These are phyloP conservation scores for Asteroscopus sphinx DNA, from an alignment of 2,888 invertebrate species.

Conservation along the genomic window DNA sequence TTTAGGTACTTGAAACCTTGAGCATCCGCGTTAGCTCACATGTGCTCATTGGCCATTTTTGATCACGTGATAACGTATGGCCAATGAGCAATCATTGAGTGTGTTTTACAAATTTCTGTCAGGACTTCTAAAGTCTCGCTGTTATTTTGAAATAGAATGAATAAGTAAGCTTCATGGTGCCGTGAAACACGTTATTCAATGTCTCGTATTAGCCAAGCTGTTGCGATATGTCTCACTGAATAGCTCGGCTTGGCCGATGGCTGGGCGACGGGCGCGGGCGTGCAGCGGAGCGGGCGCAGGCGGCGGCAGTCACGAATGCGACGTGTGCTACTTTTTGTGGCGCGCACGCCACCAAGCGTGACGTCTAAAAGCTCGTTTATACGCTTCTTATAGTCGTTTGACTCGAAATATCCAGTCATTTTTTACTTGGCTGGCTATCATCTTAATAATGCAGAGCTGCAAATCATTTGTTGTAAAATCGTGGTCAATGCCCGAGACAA, in stretches of 20 bases:
- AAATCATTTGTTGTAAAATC: slow-evolving; percentile 74
- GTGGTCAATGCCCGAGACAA: slow-evolving; percentile 78
- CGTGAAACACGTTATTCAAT: slow-evolving; percentile 4
- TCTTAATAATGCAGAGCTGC: slow-evolving; percentile 77
- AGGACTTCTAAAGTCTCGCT: too few species aligned
- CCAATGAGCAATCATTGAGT: background rate
- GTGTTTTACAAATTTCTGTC: background rate
- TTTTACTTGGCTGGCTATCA: slow-evolving; percentile 73
- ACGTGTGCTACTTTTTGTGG: slow-evolving; percentile 81
- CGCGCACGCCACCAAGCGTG: slow-evolving; percentile 78
- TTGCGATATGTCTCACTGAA: slow-evolving; percentile 51
- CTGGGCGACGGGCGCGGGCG: slow-evolving; percentile 29
- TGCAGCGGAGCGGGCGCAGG: slow-evolving; percentile 55
- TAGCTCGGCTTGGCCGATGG: slow-evolving; percentile 21
- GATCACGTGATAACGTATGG: background rate
- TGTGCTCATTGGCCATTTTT: slow-evolving; percentile 7
- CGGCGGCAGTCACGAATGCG: slow-evolving; percentile 72
- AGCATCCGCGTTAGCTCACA: too few species aligned
- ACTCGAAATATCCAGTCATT: slow-evolving; percentile 73
- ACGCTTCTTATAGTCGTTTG: slow-evolving; percentile 81
- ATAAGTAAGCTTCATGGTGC: background rate
- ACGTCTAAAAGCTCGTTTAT: slow-evolving; percentile 87
- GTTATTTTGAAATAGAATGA: too few species aligned
- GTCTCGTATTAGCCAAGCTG: slow-evolving; percentile 1
- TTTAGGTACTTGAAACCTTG: too few species aligned